phyloP scores from a whole-genome alignment of 2,888 invertebrate species.

The Ennomos erosarius region DNA sequence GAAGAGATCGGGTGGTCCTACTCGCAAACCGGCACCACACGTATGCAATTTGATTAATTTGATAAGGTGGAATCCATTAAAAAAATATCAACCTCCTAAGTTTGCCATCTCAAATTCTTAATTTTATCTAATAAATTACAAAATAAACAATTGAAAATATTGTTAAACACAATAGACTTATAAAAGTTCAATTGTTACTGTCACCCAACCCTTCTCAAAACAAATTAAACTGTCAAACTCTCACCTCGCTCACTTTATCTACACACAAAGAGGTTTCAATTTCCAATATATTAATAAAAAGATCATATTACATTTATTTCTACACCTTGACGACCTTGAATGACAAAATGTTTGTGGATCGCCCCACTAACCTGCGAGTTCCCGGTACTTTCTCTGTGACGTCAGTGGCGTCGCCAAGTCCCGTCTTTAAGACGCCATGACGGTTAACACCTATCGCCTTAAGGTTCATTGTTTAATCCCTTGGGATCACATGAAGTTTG shows the following conservation, averaged over 20 bases:
- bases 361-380: slow-evolving; percentile 12
- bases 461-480: slow-evolving; percentile 24
- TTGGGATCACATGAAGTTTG: slow-evolving; percentile 16
- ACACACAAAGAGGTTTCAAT: background rate
- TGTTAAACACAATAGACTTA: too few species aligned
- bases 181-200: slow-evolving; percentile 1
- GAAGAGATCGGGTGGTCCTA: too few species aligned
- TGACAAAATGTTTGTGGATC: slow-evolving; percentile 11
- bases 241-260: slow-evolving; percentile 4
- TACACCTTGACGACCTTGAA: slow-evolving; percentile 2
- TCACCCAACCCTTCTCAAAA: slow-evolving; percentile 19
- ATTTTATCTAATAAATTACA: too few species aligned
- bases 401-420: slow-evolving; percentile 15
- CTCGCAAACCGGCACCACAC: too few species aligned
- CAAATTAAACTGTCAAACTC: slow-evolving; percentile 16
- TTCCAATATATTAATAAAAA: too few species aligned
- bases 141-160: too few species aligned
- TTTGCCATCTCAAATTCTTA: too few species aligned
- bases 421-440: slow-evolving; percentile 26
- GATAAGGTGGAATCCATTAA: too few species aligned
- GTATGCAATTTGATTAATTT: too few species aligned
- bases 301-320: too few species aligned
- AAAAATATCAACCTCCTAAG: too few species aligned
- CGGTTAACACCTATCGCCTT: slow-evolving; percentile 17
- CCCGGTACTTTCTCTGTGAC: slow-evolving; percentile 14